These are phyloP conservation scores for Callaeas wilsoni DNA, from an alignment of 2,113 vertebrate species.

Conservation along the genomic window DNA sequence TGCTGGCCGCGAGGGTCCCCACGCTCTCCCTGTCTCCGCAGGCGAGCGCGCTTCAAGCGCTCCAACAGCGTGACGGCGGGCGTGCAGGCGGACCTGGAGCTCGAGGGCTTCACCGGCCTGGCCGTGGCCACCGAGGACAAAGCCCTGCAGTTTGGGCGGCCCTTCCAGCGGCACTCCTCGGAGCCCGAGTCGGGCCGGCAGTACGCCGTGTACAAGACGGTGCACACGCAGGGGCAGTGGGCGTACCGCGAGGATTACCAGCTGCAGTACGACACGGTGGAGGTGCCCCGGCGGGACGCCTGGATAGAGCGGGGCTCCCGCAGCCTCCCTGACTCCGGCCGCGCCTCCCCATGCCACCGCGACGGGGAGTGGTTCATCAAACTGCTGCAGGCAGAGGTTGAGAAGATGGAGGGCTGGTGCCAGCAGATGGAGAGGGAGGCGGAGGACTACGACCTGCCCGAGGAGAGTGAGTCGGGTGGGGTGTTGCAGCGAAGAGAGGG, in stretches of 20 bases:
- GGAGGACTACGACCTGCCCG: slow-evolving; percentile 90
- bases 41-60: slow-evolving; percentile 93
- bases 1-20: fast-evolving
- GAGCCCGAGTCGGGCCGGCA: slow-evolving; percentile 87
- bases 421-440: slow-evolving; percentile 96
- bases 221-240: slow-evolving; percentile 98
- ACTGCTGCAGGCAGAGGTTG: slow-evolving; percentile 92
- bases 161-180: slow-evolving; percentile 94
- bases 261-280: slow-evolving; percentile 83
- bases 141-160: slow-evolving; percentile 92
- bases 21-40: slow-evolving; percentile 9
- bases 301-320: slow-evolving; percentile 88
- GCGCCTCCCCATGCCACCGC: slow-evolving; percentile 90
- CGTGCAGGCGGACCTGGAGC: slow-evolving; percentile 95
- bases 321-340: slow-evolving; percentile 92
- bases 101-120: slow-evolving; percentile 86
- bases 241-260: slow-evolving; percentile 94
- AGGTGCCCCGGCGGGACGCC: slow-evolving; percentile 79
- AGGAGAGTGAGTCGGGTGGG: slow-evolving; percentile 83
- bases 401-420: slow-evolving; percentile 98
- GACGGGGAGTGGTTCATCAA: slow-evolving; percentile 97
- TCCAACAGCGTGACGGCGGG: slow-evolving; percentile 98
- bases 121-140: slow-evolving; percentile 92
- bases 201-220: slow-evolving; percentile 92
- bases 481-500: fast-evolving